These are phyloP conservation scores for Iselma pallidipennis DNA, from an alignment of 2,888 invertebrate genomes.

Conservation along the genomic window DNA sequence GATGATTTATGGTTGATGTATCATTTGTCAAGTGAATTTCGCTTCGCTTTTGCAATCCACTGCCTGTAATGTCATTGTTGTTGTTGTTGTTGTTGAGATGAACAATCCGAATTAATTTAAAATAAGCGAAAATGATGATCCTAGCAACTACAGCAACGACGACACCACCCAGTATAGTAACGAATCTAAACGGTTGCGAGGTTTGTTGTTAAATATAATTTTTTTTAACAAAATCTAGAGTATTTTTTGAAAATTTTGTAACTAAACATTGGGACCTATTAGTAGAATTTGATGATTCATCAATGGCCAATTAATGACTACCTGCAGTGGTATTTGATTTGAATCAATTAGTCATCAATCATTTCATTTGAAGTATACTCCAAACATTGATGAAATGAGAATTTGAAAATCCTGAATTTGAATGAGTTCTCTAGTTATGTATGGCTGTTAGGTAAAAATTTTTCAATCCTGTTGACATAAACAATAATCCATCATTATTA, in stretches of 20 bases:
- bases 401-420: too few species aligned
- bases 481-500: not conserved
- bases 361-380: not conserved
- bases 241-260: too few species aligned
- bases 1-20: constrained; percentile 23
- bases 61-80: not conserved
- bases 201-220: too few species aligned
- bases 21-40: constrained; percentile 25
- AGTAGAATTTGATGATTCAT: not conserved
- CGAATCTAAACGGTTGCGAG: not conserved
- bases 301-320: not conserved
- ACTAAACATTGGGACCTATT: not conserved
- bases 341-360: not conserved
- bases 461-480: not conserved
- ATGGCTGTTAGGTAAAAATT: not conserved
- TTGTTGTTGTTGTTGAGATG: not conserved
- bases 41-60: not conserved
- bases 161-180: too few species aligned
- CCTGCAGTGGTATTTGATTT: not conserved
- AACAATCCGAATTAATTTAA: not conserved
- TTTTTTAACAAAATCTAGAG: too few species aligned
- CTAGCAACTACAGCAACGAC: not conserved
- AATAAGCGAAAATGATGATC: not conserved
- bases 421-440: too few species aligned
- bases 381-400: not conserved